These are phyloP conservation scores for Caranx ignobilis DNA, from an alignment of 2,113 vertebrate species.

Conservation along the genomic window DNA sequence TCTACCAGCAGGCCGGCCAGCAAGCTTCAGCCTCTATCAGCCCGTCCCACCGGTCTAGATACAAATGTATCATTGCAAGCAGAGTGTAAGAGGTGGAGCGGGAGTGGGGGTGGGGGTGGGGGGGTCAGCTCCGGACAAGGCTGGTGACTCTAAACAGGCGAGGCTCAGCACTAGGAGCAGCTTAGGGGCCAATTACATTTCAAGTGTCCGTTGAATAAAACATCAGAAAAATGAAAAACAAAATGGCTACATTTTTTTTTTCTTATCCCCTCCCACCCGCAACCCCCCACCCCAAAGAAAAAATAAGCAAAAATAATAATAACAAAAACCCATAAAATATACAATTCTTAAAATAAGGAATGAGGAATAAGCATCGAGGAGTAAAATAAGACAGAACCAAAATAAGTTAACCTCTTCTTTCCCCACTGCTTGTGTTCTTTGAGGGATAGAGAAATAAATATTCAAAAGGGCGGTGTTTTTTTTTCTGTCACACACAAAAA, in stretches of 20 bases:
- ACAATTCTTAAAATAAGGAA: slow-evolving; percentile 72
- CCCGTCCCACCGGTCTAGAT: not conserved
- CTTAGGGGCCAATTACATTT: slow-evolving; percentile 77
- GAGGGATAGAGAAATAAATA: slow-evolving; percentile 78
- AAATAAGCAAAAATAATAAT: not conserved
- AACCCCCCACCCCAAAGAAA: not conserved
- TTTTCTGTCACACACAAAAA: slow-evolving; percentile 43
- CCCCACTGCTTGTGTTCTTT: slow-evolving; percentile 53
- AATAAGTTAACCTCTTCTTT: slow-evolving; percentile 73
- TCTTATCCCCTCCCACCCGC: slow-evolving; percentile 13
- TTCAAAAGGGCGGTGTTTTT: slow-evolving; percentile 45
- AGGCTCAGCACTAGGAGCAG: slow-evolving; percentile 80
- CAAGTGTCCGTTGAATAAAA: slow-evolving; percentile 75
- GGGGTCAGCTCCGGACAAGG: slow-evolving; percentile 53
- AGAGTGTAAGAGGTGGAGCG: slow-evolving; percentile 10
- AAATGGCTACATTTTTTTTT: slow-evolving; percentile 67
- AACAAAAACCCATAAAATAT: slow-evolving; percentile 65
- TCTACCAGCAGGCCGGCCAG: not conserved
- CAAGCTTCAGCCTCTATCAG: not conserved
- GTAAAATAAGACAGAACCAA: slow-evolving; percentile 69
- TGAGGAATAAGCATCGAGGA: slow-evolving; percentile 62
- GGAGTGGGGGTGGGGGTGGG: slow-evolving; percentile 10
- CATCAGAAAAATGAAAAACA: slow-evolving; percentile 52
- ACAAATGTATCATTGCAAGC: not conserved
- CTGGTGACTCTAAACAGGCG: slow-evolving; percentile 63